phyloP scores from a whole-genome alignment of 2,888 invertebrate species.

The Drosophila recens region DNA sequence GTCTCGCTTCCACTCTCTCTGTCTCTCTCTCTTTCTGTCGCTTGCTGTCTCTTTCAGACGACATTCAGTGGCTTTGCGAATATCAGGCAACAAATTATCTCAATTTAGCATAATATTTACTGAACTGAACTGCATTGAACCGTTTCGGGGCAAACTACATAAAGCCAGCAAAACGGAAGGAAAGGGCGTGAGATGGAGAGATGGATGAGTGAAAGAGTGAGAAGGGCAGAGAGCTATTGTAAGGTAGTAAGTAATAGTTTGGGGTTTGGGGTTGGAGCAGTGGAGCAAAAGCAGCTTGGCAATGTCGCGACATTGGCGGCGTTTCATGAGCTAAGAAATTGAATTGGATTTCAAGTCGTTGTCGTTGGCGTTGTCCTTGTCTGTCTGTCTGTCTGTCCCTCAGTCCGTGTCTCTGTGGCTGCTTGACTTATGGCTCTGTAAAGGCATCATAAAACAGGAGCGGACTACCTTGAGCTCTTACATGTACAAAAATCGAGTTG shows the following conservation, averaged over 20 bases:
- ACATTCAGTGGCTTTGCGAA: slow-evolving; percentile 23
- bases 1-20: slow-evolving; percentile 8
- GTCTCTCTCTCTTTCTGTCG: slow-evolving; percentile 12
- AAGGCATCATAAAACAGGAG: slow-evolving; percentile 35
- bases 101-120: slow-evolving; percentile 79
- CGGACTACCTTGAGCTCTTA: slow-evolving; percentile 23
- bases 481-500: neutral
- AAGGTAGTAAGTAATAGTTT: neutral
- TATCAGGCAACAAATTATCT: slow-evolving; percentile 77
- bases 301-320: slow-evolving; percentile 61
- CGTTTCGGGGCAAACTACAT: slow-evolving; percentile 26
- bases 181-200: neutral
- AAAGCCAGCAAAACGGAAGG: neutral
- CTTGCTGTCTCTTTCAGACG: neutral
- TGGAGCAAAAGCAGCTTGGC: slow-evolving; percentile 28
- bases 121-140: slow-evolving; percentile 76
- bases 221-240: neutral
- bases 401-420: neutral
- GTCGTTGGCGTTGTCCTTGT: slow-evolving; percentile 20
- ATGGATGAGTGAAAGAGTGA: neutral
- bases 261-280: slow-evolving; percentile 7
- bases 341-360: slow-evolving; percentile 68
- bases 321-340: slow-evolving; percentile 73
- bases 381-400: slow-evolving; percentile 7
- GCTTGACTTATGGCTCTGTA: slow-evolving; percentile 61